These are phyloP conservation scores for Epizoanthus illoricatus DNA, from an alignment of 92 coral and sea anemone genomes.

Conservation along the genomic window DNA sequence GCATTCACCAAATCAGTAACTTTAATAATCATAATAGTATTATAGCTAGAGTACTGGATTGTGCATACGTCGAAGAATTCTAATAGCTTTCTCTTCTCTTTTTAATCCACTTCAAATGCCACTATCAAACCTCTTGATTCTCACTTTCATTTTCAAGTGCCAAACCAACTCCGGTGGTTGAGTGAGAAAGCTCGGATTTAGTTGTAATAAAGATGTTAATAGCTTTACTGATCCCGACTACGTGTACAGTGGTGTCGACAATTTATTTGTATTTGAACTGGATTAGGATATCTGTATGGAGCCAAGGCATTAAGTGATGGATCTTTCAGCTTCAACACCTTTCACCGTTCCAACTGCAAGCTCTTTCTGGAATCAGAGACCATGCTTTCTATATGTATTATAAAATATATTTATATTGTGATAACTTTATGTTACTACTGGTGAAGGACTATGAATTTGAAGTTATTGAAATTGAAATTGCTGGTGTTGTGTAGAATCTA, in stretches of 20 bases:
- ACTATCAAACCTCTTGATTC: neutral
- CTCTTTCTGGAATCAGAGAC: no score
- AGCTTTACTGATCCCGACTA: neutral
- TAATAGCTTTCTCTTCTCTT: neutral
- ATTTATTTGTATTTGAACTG: neutral
- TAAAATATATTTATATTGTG: no score
- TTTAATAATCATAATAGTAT: neutral
- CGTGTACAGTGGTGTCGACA: neutral
- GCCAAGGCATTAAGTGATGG: no score
- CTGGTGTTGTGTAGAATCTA: no score
- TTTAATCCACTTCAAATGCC: neutral
- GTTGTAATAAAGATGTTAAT: neutral
- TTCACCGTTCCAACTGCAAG: no score
- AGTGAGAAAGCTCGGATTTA: neutral
- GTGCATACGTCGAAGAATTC: neutral
- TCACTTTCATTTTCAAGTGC: neutral
- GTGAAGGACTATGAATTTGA: no score
- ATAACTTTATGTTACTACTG: no score
- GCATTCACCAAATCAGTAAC: no score
- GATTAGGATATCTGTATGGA: neutral
- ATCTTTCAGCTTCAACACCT: no score
- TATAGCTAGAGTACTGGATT: neutral
- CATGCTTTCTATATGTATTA: no score
- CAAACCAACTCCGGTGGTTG: neutral
- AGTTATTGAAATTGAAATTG: no score